Evolutionary conservation across 2,888 invertebrate species (phyloP).

Genomic region (Limenitis camilla): DNA sequence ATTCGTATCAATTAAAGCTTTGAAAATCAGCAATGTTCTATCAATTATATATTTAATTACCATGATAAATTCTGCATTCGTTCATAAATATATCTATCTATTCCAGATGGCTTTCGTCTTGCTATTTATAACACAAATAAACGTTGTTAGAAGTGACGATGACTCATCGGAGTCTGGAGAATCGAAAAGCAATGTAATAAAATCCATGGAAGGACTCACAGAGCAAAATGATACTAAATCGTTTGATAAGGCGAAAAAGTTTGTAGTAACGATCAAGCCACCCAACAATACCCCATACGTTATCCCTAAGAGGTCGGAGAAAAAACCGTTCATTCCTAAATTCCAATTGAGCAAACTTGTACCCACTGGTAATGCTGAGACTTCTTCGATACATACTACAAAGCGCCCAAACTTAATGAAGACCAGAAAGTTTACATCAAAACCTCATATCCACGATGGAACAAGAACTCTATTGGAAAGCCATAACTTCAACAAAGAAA

Average conservation of each 20-base stretch:
- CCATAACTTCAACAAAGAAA: background rate
- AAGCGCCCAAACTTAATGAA: background rate
- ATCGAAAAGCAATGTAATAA: background rate
- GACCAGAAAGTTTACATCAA: background rate
- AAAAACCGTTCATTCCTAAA: background rate
- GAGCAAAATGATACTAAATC: background rate
- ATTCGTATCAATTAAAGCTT: background rate
- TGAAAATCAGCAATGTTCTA: too few relatives aligned
- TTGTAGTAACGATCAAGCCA: background rate
- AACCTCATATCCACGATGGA: background rate
- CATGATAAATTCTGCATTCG: too few relatives aligned
- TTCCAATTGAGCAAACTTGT: background rate
- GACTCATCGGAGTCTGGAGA: background rate
- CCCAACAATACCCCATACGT: background rate
- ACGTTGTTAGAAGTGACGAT: background rate
- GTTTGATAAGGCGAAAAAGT: background rate
- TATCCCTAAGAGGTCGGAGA: background rate
- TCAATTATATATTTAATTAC: too few relatives aligned
- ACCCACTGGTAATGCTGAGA: background rate
- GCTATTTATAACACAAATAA: background rate
- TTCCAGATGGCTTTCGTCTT: constrained; percentile 9
- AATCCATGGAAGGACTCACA: background rate
- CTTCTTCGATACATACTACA: background rate
- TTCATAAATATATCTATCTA: background rate
- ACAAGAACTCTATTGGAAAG: background rate